A percentile compares a stretch with the other conserved stretches of the same genome.
Conservation (phyloP, 2,797 vertebrate genomes). For the Hafferia zeledoni region DNA sequence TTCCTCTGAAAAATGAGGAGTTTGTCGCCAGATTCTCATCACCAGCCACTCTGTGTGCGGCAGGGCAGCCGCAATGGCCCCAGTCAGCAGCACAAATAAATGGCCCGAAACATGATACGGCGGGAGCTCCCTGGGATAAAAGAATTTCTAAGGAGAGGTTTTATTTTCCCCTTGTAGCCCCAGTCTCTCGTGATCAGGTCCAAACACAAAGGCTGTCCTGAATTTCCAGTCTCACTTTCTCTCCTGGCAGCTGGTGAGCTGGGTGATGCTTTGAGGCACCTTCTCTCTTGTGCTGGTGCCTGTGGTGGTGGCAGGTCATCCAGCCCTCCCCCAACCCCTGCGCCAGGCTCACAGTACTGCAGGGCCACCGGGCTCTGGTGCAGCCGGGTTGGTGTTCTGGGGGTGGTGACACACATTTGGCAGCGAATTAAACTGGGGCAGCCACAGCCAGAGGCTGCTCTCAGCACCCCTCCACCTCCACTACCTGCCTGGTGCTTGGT, state of each 20-base stretch:
- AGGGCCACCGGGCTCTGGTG: rapidly evolving
- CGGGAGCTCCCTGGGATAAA: slow-evolving; percentile 46
- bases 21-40: not conserved
- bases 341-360: not conserved
- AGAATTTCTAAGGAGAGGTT: slow-evolving; percentile 54
- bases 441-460: not conserved
- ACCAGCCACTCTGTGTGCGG: not conserved
- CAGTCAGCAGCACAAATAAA: slow-evolving; percentile 55
- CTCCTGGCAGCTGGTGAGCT: not conserved
- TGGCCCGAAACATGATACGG: slow-evolving; percentile 26
- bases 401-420: slow-evolving; percentile 55
- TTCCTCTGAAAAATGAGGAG: not conserved
- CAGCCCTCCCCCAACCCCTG: rapidly evolving
- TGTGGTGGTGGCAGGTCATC: not conserved
- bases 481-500: not conserved
- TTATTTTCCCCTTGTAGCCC: slow-evolving; percentile 9
- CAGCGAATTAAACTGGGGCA: slow-evolving; percentile 31
- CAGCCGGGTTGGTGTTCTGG: not conserved
- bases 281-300: rapidly evolving
- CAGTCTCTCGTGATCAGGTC: not conserved
- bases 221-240: slow-evolving; percentile 43
- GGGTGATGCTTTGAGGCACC: not conserved
- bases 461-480: rapidly evolving
- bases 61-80: not conserved
- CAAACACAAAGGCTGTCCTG: slow-evolving; percentile 53